A percentile compares a stretch with the other conserved stretches of the same genome.
Evolutionary conservation across 2,113 vertebrate genomes (phyloP).

Genomic region (Penelope pileata): DNA sequence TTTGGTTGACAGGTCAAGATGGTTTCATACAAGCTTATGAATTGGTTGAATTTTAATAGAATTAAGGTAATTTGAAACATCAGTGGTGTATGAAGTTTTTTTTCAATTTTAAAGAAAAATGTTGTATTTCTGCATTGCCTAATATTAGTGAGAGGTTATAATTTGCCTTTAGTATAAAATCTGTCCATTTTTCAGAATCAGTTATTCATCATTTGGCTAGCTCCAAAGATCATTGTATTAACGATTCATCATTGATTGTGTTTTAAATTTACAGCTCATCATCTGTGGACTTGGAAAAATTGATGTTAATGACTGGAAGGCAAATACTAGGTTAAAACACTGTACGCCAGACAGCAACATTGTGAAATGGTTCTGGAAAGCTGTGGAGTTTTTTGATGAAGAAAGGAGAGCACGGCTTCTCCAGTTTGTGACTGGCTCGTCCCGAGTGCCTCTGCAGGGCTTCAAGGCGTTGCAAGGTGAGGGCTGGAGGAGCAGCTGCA

Average conservation of each 20-base stretch:
- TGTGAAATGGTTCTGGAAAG: conserved; percentile 99
- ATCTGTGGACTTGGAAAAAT: conserved; percentile 98
- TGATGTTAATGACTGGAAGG: conserved; percentile 97
- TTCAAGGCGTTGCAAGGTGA: conserved; percentile 98
- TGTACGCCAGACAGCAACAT: conserved; percentile 95
- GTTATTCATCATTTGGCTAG: neutral
- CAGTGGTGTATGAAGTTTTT: neutral
- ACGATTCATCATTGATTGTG: neutral
- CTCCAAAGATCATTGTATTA: neutral
- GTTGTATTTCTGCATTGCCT: neutral
- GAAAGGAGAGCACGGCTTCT: conserved; percentile 92
- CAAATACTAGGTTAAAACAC: conserved; percentile 97
- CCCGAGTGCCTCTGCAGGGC: conserved; percentile 95
- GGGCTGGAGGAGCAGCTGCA: neutral
- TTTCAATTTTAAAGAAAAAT: neutral
- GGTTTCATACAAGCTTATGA: neutral
- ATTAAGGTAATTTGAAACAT: neutral
- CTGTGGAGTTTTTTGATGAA: conserved; percentile 96
- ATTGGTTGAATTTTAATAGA: neutral
- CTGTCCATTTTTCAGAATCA: neutral
- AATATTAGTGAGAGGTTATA: neutral
- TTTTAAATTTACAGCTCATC: conserved; percentile 84
- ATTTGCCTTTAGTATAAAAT: neutral
- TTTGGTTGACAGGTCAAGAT: neutral
- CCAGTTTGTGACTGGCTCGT: conserved; percentile 98